Evolutionary conservation across 2,797 vertebrate genomes (phyloP).

Genomic region (Schizopygopsis pylzovi): DNA sequence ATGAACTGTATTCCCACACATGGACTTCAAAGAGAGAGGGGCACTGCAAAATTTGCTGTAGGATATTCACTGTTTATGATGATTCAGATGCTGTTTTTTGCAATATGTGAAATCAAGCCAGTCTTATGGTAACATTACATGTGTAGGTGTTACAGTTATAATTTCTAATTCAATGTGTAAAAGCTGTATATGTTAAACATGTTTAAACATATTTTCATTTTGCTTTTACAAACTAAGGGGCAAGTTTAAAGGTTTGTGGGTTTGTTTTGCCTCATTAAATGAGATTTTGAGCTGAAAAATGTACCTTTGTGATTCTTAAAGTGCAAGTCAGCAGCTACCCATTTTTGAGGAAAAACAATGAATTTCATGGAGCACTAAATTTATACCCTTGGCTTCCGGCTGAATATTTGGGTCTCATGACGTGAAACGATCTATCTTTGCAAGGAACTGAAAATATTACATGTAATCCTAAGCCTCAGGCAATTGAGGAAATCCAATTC

Average conservation of each 20-base stretch:
- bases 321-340: background rate
- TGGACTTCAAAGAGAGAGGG: slow-evolving; percentile 24
- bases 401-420: background rate
- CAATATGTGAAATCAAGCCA: background rate
- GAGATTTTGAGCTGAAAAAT: background rate
- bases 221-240: background rate
- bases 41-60: slow-evolving; percentile 3
- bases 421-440: background rate
- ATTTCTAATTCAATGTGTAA: background rate
- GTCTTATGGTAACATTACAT: background rate
- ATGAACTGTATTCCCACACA: background rate
- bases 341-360: background rate
- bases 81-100: background rate
- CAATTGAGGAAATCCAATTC: too few species aligned
- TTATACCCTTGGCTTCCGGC: background rate
- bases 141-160: background rate
- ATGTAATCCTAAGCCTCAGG: too few species aligned
- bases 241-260: background rate
- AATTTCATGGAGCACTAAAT: background rate
- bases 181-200: background rate
- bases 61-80: background rate
- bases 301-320: background rate
- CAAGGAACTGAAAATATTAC: background rate
- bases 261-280: too few species aligned
- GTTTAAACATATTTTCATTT: background rate